Percentiles rank a stretch among this genome's conserved stretches.
Conservation (phyloP, 92 coral and sea anemone species). For the Palythoa heliodiscus region DNA sequence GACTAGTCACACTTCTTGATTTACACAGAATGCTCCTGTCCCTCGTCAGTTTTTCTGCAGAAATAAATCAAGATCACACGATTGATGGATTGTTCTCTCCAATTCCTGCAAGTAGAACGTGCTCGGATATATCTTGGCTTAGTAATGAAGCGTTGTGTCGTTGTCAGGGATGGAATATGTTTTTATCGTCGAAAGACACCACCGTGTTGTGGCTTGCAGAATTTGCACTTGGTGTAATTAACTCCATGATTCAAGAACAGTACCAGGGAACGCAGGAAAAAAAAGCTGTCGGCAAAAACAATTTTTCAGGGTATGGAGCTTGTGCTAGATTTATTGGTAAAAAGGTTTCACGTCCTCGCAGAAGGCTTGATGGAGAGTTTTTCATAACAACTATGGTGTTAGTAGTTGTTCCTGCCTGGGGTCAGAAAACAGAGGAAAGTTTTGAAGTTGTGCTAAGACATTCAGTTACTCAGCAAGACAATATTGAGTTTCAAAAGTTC, state of each 20-base stretch:
- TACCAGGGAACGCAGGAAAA: constrained; percentile 43
- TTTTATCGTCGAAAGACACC: constrained; percentile 51
- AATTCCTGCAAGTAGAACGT: constrained; percentile 84
- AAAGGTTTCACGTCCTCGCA: constrained; percentile 75
- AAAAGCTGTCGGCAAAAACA: not conserved
- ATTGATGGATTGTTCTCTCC: constrained; percentile 72
- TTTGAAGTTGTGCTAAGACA: constrained; percentile 82
- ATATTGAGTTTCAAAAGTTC: constrained; percentile 61
- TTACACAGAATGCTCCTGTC: constrained; percentile 68
- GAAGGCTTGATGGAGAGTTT: constrained; percentile 58
- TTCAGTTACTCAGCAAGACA: constrained; percentile 63
- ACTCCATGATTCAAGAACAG: constrained; percentile 81
- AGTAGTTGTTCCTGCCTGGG: constrained; percentile 79
- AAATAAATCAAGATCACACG: constrained; percentile 10
- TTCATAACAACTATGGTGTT: constrained; percentile 70
- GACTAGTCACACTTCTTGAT: constrained; percentile 72
- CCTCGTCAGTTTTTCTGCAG: constrained; percentile 34
- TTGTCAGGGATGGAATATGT: constrained; percentile 84
- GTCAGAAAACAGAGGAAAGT: constrained; percentile 70
- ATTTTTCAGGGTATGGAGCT: constrained; percentile 73
- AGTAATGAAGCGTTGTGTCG: constrained; percentile 82
- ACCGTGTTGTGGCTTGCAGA: constrained; percentile 86
- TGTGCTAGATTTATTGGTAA: constrained; percentile 89
- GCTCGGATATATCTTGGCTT: constrained; percentile 79
- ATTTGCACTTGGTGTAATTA: constrained; percentile 83